Percentiles rank a stretch among this genome's conserved stretches.
Conservation (phyloP, 2,797 vertebrate species). For the Psittacula derbiana region DNA sequence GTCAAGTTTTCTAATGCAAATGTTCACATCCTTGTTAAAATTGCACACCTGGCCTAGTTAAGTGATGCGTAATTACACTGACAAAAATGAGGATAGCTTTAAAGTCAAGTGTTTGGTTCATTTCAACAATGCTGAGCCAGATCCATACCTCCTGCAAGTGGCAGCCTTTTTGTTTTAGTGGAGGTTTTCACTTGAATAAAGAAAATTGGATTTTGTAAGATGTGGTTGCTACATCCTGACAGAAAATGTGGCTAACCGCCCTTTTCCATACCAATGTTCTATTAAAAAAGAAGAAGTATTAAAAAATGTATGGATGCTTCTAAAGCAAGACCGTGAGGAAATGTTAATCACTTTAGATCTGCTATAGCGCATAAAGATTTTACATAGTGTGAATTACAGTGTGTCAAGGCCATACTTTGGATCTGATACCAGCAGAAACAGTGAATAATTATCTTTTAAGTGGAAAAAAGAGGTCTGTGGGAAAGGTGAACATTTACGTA, state of each 20-base stretch:
- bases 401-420: neutral
- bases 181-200: neutral
- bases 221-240: neutral
- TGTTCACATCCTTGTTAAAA: neutral
- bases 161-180: neutral
- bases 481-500: neutral
- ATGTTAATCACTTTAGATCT: neutral
- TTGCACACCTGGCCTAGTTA: neutral
- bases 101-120: neutral
- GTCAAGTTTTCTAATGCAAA: neutral
- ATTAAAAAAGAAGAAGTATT: neutral
- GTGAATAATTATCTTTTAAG: neutral
- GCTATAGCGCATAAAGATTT: neutral
- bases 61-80: neutral
- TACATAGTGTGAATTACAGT: neutral
- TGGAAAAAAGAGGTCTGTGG: neutral
- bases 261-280: neutral
- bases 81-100: neutral
- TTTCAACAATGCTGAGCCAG: neutral
- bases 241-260: neutral
- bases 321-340: neutral
- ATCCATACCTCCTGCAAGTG: neutral
- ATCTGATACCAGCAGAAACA: neutral
- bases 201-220: neutral
- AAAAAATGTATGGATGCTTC: neutral